phyloP scores from a whole-genome alignment of 2,113 vertebrate genomes.

The Furnarius figulus region DNA sequence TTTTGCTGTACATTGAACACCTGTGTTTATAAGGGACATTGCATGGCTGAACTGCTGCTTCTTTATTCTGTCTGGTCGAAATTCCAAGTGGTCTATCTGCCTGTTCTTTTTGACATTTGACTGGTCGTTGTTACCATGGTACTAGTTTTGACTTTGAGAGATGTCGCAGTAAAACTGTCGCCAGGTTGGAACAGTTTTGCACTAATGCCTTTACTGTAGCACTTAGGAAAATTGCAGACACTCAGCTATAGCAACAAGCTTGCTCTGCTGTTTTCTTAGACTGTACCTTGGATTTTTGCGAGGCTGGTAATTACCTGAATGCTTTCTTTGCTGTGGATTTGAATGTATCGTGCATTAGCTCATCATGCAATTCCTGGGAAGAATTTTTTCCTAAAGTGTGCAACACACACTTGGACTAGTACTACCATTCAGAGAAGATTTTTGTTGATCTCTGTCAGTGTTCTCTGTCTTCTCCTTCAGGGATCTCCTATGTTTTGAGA shows the following conservation, averaged over 20 bases:
- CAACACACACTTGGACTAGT: not conserved
- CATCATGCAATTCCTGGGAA: not conserved
- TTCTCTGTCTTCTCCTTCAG: not conserved
- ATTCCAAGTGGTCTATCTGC: not conserved
- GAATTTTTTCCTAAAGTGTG: not conserved
- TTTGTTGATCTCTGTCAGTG: not conserved
- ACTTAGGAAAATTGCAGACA: not conserved
- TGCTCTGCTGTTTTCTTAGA: not conserved
- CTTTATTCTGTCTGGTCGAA: not conserved
- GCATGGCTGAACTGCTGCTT: not conserved
- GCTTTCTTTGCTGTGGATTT: not conserved
- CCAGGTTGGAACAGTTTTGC: not conserved
- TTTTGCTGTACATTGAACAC: not conserved
- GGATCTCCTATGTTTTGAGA: not conserved
- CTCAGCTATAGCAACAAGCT: not conserved
- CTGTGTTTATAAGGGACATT: not conserved
- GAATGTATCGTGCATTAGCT: not conserved
- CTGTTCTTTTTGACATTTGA: not conserved
- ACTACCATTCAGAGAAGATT: not conserved
- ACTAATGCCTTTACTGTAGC: not conserved
- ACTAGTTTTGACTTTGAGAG: not conserved
- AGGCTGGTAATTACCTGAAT: not conserved
- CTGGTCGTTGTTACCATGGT: slow-evolving; percentile 18
- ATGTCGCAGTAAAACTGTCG: not conserved
- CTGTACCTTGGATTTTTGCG: not conserved